Evolutionary conservation across 1,140 invertebrate species (phyloP).

Genomic region (Ruditapes philippinarum): DNA sequence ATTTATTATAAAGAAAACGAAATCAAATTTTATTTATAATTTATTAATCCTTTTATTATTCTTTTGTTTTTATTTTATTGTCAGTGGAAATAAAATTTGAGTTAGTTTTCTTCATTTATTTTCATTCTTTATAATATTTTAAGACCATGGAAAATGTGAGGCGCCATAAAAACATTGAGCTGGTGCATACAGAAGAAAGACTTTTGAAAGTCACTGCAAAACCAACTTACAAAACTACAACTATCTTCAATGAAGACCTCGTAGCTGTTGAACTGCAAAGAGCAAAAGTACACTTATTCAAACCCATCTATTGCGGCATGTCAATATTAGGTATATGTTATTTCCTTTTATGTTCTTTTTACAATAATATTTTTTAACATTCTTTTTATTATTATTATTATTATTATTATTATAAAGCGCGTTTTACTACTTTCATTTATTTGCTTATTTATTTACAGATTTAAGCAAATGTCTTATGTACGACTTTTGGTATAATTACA

Average conservation of each 20-base stretch:
- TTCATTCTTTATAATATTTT: background rate
- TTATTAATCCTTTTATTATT: background rate
- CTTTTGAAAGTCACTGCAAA: constrained; percentile 78
- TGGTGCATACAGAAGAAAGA: constrained; percentile 30
- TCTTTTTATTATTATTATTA: constrained; percentile 55
- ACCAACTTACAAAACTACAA: constrained; percentile 81
- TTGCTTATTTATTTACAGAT: constrained; percentile 12
- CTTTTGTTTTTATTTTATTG: background rate
- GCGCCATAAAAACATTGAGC: constrained; percentile 30
- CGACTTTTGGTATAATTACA: constrained; percentile 78
- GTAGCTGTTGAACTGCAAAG: constrained; percentile 66
- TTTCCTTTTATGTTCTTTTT: background rate
- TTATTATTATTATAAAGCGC: background rate
- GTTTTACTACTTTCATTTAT: background rate
- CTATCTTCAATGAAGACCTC: constrained; percentile 81
- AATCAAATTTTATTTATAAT: background rate
- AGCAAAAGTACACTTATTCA: too few species aligned
- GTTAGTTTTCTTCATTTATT: background rate
- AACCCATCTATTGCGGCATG: constrained; percentile 77
- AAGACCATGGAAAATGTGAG: constrained; percentile 51
- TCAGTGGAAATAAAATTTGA: background rate
- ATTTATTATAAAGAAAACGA: background rate
- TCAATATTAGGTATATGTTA: constrained; percentile 69
- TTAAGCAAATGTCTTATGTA: constrained; percentile 72
- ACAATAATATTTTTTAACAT: background rate